phyloP scores from a whole-genome alignment of 2,888 invertebrate genomes.

The Sussaba pulchella region DNA sequence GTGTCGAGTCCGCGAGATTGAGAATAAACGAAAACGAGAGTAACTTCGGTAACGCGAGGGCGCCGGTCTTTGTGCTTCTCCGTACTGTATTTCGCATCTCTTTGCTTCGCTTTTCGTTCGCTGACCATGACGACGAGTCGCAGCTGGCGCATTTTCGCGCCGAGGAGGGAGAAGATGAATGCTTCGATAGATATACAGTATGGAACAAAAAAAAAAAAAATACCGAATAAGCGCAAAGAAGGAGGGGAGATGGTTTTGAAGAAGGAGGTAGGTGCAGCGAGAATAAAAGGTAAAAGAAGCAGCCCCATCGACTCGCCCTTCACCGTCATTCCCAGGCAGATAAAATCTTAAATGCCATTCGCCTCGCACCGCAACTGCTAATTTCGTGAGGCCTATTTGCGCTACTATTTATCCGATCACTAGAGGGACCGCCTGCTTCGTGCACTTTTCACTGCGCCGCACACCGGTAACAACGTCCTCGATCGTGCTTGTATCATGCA shows the following conservation, averaged over 20 bases:
- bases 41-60: conserved; percentile 53
- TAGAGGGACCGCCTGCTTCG: conserved; percentile 64
- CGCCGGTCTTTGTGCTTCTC: conserved; percentile 43
- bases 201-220: conserved; percentile 42
- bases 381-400: conserved; percentile 78
- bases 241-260: conserved; percentile 44
- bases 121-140: conserved; percentile 72
- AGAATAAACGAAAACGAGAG: conserved; percentile 24
- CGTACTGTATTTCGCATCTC: conserved; percentile 54
- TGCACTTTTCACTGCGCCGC: conserved; percentile 1
- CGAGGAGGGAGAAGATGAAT: conserved; percentile 65
- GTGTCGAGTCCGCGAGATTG: conserved; percentile 4
- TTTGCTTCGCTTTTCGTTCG: conserved; percentile 65
- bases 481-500: conserved; percentile 74
- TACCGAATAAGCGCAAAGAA: conserved; percentile 35
- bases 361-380: conserved; percentile 76
- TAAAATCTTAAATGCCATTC: conserved; percentile 77
- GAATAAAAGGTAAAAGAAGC: conserved; percentile 51
- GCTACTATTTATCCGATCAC: conserved; percentile 78
- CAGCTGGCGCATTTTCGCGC: conserved; percentile 72
- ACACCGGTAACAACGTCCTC: conserved; percentile 47
- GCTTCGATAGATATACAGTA: conserved; percentile 65
- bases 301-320: conserved; percentile 63
- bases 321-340: conserved; percentile 71
- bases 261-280: conserved; percentile 51